Percentiles rank a stretch among this genome's conserved stretches.
phyloP scores from a whole-genome alignment of 1,140 invertebrate genomes.

The Oedothorax gibbosus region DNA sequence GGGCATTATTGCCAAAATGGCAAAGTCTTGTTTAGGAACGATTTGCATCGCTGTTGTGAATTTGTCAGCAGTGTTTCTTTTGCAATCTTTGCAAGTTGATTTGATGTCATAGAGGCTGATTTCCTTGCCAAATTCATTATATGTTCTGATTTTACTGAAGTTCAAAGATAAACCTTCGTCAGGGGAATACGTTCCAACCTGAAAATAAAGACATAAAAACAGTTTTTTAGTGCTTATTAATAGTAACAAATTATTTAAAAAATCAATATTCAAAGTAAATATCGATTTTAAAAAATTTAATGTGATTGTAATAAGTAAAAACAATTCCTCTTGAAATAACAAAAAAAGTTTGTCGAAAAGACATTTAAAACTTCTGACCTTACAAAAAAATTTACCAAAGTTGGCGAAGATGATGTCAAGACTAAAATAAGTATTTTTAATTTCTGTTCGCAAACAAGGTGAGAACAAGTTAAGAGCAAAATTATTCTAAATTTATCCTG shows the following conservation, averaged over 20 bases:
- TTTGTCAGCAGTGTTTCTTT: conserved; percentile 15
- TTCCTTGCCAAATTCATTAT: conserved; percentile 62
- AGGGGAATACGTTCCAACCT: conserved; percentile 62
- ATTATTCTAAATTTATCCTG: no score
- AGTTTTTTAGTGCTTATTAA: no score
- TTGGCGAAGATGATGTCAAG: no score
- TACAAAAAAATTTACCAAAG: no score
- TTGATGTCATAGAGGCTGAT: conserved; percentile 62
- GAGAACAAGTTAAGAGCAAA: no score
- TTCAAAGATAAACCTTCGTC: conserved; percentile 63
- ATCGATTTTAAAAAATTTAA: neutral
- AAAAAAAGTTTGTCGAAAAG: no score
- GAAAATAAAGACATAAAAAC: conserved; percentile 22
- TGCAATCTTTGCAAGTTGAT: conserved; percentile 62
- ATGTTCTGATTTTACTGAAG: conserved; percentile 61
- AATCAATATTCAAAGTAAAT: no score
- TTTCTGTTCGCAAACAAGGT: no score
- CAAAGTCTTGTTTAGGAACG: conserved; percentile 62
- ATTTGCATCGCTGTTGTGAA: conserved; percentile 62
- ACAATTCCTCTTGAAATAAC: no score
- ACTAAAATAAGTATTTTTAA: no score
- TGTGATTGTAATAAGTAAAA: neutral
- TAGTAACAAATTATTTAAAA: no score
- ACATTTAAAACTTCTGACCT: no score
- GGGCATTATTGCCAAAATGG: conserved; percentile 64